These are phyloP conservation scores for Cirrhinus molitorella DNA, from an alignment of 2,797 vertebrate genomes.

Conservation along the genomic window DNA sequence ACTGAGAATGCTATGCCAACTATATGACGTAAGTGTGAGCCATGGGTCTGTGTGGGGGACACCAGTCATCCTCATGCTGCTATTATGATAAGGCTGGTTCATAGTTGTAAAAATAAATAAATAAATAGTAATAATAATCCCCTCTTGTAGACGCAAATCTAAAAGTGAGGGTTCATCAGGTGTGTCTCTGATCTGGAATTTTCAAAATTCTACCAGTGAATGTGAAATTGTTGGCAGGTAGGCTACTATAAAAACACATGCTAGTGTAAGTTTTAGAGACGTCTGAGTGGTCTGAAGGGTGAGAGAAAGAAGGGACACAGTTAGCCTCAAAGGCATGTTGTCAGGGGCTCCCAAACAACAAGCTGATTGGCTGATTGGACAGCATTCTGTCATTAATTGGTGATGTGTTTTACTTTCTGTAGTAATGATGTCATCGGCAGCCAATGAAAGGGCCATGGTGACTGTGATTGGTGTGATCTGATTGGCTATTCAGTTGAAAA, in stretches of 20 bases:
- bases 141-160: background rate
- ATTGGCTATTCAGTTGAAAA: constrained; percentile 52
- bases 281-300: constrained; percentile 1
- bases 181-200: background rate
- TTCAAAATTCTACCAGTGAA: background rate
- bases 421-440: constrained; percentile 65
- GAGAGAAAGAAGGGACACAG: constrained; percentile 37
- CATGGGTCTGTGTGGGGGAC: background rate
- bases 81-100: background rate
- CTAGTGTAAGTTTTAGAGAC: constrained; percentile 20
- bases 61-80: background rate
- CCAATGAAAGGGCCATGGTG: constrained; percentile 58
- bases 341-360: constrained; percentile 47
- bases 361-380: constrained; percentile 54
- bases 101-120: background rate
- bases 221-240: background rate
- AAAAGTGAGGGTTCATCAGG: background rate
- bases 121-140: too few species aligned
- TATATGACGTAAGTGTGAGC: constrained; percentile 15
- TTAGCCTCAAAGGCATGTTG: constrained; percentile 31
- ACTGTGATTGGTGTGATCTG: constrained; percentile 51
- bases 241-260: background rate
- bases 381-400: constrained; percentile 55
- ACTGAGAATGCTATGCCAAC: constrained; percentile 12
- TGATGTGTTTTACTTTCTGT: constrained; percentile 54